Percentiles rank a stretch among this genome's conserved stretches.
Evolutionary conservation across 2,797 vertebrate genomes (phyloP).

Genomic region (Phylloscopus collybita): DNA sequence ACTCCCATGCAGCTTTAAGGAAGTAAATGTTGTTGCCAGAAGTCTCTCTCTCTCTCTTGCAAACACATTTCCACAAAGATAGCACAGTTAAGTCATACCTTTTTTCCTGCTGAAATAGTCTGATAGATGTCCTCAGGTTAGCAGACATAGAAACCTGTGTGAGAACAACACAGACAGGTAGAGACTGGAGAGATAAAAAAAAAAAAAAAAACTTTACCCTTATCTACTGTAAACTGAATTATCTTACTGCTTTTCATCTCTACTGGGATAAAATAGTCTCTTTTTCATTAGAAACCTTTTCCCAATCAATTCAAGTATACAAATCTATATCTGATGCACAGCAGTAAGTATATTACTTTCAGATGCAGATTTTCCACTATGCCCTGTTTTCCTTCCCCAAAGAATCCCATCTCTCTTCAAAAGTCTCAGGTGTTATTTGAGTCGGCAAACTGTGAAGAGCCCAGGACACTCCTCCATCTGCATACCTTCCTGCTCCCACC

Average conservation of each 20-base stretch:
- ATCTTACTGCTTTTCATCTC: neutral
- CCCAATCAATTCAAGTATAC: neutral
- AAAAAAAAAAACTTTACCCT: slow-evolving; percentile 1
- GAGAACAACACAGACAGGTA: neutral
- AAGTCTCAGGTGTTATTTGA: slow-evolving; percentile 56
- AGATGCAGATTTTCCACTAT: slow-evolving; percentile 40
- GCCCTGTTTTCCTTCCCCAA: neutral
- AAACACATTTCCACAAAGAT: neutral
- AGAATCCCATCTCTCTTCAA: slow-evolving; percentile 32
- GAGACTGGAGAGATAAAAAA: neutral
- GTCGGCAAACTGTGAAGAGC: slow-evolving; percentile 46
- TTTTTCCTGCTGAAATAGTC: neutral
- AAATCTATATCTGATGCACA: neutral
- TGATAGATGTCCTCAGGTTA: neutral
- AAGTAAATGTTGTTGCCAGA: neutral
- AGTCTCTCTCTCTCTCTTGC: neutral
- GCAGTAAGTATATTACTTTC: neutral
- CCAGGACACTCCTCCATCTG: neutral
- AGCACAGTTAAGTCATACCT: neutral
- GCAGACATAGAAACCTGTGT: neutral
- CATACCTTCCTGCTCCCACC: neutral
- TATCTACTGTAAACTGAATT: slow-evolving; percentile 1
- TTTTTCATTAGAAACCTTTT: slow-evolving; percentile 19
- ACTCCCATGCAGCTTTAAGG: neutral
- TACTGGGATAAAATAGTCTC: neutral